Evolutionary conservation across 2,888 invertebrate species (phyloP), one percentile per base, ranked within the genome.

Genomic region (Ephialtes manifestator): DNA sequence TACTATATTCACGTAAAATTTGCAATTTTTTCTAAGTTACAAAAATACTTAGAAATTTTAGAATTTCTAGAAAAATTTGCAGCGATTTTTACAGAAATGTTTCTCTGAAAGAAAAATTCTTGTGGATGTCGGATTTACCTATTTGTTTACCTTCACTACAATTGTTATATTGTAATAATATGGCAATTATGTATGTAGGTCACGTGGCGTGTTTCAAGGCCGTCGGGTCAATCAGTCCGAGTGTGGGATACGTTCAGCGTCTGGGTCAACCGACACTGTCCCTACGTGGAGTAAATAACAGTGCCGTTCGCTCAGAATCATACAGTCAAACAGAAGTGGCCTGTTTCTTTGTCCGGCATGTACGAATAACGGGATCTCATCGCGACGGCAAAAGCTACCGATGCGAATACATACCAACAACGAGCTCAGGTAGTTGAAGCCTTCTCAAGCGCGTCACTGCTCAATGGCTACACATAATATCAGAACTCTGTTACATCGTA

Each of bases 301-400:
- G 58, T 11, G 28, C 58, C 58, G 58, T 28, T 28, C 28, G 58
- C 3, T 58, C 58, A 15, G 28, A 4, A 55, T 0, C 24, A 3
- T 55, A 4, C 1, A 58, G 28, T 2, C 28, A 58, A 55, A 28
- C 24, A 13, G 58, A 13, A 24, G 58, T 24, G 20, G 58, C 58
- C 58, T 24, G 28, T 58, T 58, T 58, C 58, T 28, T 58, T 4
- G 28, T 15, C 58, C 15, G 58, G 58, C 28, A 13, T 28, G 24
- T 46, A 31, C 31, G 67, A 74, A 31, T 83, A 79, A 83, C 79
- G 79, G 79, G 53, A 83, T 68, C 31, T n/a, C 43, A 2, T n/a
- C 39, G 24, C 55, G 67, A 65, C 55, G 63, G 39, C 20, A 35
- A 65, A 75, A 48, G 51, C 31, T 15, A 58, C 24, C 58, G 28